These are phyloP conservation scores for Cheilosia vulpina DNA, from an alignment of 2,888 invertebrate genomes.

Conservation along the genomic window DNA sequence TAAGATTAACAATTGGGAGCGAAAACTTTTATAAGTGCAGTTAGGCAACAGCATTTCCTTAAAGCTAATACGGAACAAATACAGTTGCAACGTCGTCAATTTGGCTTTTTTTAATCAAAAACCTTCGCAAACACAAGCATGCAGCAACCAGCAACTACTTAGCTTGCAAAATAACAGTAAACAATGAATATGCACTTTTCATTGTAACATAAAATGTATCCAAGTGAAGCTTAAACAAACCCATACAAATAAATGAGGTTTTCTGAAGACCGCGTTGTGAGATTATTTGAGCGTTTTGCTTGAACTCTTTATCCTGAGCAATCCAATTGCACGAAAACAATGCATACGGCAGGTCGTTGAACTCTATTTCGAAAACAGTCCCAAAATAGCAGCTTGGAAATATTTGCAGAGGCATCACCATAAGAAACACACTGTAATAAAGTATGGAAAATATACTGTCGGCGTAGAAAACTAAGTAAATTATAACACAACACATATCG, in stretches of 20 bases:
- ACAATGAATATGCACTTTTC: constrained; percentile 26
- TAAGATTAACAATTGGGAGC: no score
- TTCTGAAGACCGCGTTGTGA: no score
- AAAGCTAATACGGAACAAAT: no score
- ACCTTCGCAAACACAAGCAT: no score
- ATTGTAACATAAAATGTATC: constrained; percentile 51
- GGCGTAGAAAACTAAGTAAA: constrained; percentile 74
- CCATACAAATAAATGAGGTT: constrained; percentile 28
- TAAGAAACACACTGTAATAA: constrained; percentile 69
- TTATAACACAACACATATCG: constrained; percentile 31
- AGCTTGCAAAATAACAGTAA: constrained; percentile 43
- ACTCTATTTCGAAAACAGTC: constrained; percentile 30
- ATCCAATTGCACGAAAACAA: constrained; percentile 61
- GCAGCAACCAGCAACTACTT: background rate
- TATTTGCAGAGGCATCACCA: constrained; percentile 74
- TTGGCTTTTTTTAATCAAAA: no score
- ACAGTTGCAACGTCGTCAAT: no score
- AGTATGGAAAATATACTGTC: constrained; percentile 43
- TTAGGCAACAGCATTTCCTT: no score
- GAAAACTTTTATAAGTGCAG: no score
- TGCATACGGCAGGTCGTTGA: constrained; percentile 50
- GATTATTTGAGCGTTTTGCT: background rate
- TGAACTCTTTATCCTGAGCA: constrained; percentile 33
- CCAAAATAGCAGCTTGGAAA: constrained; percentile 61
- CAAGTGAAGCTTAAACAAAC: constrained; percentile 60